Evolutionary conservation across 1,140 invertebrate genomes (phyloP).

Genomic region (Drosophila rufa): DNA sequence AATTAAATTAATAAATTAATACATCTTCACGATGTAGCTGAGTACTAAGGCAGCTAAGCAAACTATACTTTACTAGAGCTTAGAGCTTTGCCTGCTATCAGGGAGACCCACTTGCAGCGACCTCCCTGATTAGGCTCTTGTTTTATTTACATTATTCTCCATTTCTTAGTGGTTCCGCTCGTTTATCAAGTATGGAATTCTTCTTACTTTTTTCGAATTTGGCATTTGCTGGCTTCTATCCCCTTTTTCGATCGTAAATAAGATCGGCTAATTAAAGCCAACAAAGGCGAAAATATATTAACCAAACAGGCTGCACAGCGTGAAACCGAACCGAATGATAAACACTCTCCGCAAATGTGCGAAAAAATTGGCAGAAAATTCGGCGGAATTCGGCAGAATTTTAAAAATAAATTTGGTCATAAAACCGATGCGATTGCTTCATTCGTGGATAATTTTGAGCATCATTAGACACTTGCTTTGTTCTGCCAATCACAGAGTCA

Average conservation of each 20-base stretch:
- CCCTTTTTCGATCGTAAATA: conserved; percentile 16
- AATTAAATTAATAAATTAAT: too few relatives aligned
- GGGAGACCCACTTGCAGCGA: conserved; percentile 2
- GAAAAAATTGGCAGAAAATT: conserved; percentile 32
- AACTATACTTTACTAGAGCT: background rate
- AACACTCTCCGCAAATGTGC: conserved; percentile 32
- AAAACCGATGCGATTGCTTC: conserved; percentile 8
- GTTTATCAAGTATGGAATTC: background rate
- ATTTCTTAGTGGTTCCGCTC: background rate
- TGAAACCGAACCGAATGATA: conserved; percentile 22
- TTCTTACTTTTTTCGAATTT: conserved; percentile 11
- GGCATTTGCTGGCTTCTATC: conserved; percentile 31
- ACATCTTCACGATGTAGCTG: too few relatives aligned
- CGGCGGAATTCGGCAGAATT: conserved; percentile 10
- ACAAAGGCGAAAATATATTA: conserved; percentile 33
- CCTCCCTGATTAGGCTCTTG: conserved; percentile 15
- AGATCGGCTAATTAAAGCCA: conserved; percentile 22
- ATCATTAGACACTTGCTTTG: conserved; percentile 24
- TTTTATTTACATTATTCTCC: background rate
- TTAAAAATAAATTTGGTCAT: conserved; percentile 16
- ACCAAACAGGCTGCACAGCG: conserved; percentile 26
- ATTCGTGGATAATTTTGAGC: conserved; percentile 26
- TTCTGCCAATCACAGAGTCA: conserved; percentile 28
- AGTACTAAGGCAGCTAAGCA: too few relatives aligned
- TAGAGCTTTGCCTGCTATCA: background rate